These are phyloP conservation scores for Synergus laeviventris DNA, from an alignment of 2,888 invertebrate genomes.

Conservation along the genomic window DNA sequence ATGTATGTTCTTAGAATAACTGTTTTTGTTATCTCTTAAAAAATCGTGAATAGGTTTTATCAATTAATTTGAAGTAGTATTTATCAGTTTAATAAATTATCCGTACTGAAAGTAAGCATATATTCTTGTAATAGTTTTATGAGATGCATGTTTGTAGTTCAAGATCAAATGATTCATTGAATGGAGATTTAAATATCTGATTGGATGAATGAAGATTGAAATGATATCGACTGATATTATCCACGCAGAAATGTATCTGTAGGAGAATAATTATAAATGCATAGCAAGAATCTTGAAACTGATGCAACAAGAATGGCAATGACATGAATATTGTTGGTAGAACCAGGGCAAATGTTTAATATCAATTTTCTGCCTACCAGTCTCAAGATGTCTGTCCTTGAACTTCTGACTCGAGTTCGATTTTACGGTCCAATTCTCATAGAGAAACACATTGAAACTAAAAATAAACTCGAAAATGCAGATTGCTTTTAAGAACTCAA, in stretches of 20 bases:
- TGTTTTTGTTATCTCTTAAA: background rate
- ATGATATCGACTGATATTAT: background rate
- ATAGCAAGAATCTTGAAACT: background rate
- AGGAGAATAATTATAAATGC: background rate
- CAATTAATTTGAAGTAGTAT: too few species aligned
- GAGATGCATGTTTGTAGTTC: conserved; percentile 28
- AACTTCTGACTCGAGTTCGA: conserved; percentile 19
- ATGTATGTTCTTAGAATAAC: background rate
- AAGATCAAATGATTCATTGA: conserved; percentile 18
- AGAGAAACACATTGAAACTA: background rate
- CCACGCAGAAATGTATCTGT: conserved; percentile 6
- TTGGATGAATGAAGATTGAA: conserved; percentile 33
- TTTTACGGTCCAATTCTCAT: conserved; percentile 25
- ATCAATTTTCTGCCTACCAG: background rate
- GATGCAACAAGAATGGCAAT: conserved; percentile 20
- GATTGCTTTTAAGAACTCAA: background rate
- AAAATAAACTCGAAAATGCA: background rate
- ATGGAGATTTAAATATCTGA: background rate
- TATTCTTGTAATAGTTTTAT: background rate
- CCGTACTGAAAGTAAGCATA: background rate
- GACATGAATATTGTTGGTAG: conserved; percentile 2
- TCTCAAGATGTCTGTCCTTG: conserved; percentile 31
- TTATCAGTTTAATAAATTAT: background rate
- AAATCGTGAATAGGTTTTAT: background rate
- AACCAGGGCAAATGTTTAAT: conserved; percentile 19